Evolutionary conservation across 2,113 vertebrate species (phyloP), one percentile per base, ranked within the genome.

Genomic region (Chamaea fasciata): DNA sequence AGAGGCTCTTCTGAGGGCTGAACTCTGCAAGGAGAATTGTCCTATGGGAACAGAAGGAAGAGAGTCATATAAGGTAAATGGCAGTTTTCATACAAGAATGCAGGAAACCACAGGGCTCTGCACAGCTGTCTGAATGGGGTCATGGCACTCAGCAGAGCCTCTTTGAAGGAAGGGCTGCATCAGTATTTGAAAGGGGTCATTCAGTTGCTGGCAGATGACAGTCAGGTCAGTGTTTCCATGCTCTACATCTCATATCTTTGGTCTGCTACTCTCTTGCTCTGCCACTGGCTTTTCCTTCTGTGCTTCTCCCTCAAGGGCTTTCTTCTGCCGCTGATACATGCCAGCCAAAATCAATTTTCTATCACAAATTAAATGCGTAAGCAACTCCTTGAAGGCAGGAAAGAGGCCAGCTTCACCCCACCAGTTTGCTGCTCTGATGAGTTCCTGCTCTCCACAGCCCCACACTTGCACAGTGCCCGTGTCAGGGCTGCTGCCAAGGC

Each of bases 61-160:
- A 49, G 49, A 90, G 53, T 89, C 67, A 62, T 6, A 7, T 9
- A 67, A 89, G 89, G 91, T 44, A 91, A 85, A 75, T 30, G 7
- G 27, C 39, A 76, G 23, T 63, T 89, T 68, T 87, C 60, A 35
- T 9, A 20, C 44, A 39, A 57, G 60, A 70, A 62, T 31, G 33
- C 64, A 91, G 55, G 60, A 91, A 96, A 67, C 65, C 73, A 89
- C 56, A 55, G 9, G 35, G 81, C 73, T 81, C 87, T 81, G 50
- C 64, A 70, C 8, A 23, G 76, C 59, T 57, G 20, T 37, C 50
- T 83, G 46, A 67, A 89, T 4, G 26, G 35, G 47, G 87, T 64
- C 0, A 0, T 60, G 81, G 35, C 8, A 22, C 69, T 87, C 65
- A 87, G 95, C 56, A 87, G 50, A 84, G 65, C 33, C 60, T 59